Evolutionary conservation across 2,113 vertebrate genomes (phyloP), one percentile per base, ranked within the genome.

Genomic region (Hoplias malabaricus): DNA sequence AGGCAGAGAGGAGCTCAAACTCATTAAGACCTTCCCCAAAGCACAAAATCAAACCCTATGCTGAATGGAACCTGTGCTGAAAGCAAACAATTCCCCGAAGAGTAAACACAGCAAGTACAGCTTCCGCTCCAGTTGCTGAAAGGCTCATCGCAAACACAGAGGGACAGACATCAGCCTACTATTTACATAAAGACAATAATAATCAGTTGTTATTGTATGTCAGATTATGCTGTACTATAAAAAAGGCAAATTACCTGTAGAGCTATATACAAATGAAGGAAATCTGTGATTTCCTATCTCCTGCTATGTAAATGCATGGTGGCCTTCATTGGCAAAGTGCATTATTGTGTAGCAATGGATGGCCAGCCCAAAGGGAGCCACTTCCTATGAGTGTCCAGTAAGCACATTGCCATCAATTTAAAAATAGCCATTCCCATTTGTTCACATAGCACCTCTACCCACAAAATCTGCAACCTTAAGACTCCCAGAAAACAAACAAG

Each of bases 1-100:
- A 36, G 27, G 11, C 16, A 33, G 53, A 25, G 16, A 65, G 12
- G n/a, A 66, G 53, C 59, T 4, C 27, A 65, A n/a, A 66, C 43
- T 73, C 29, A 57, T 68, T 50, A 19, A 25, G 31, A 69, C 65
- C 66, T 77, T 77, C 42, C 65, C 53, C 42, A 62, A 36, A 69
- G 72, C 67, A 33, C 56, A 78, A 78, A 59, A 59, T 36, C 57
- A 25, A 63, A 16, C 73, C 46, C 46, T 40, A 38, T 29, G 48
- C 48, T 29, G 43, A 31, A 29, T 16, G n/a, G n/a, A n/a, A n/a
- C 40, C 56, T 46, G 56, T 25, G 25, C 25, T 25, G 27, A n/a
- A 59, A 75, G 62, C 31, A 75, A 75, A 53, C 29, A 77, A 77
- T 67, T 27, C 74, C 40, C 65, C 57, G 63, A 43, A 68, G 36